These are phyloP conservation scores for Operophtera brumata DNA, from an alignment of 2,888 invertebrate species.

Conservation along the genomic window DNA sequence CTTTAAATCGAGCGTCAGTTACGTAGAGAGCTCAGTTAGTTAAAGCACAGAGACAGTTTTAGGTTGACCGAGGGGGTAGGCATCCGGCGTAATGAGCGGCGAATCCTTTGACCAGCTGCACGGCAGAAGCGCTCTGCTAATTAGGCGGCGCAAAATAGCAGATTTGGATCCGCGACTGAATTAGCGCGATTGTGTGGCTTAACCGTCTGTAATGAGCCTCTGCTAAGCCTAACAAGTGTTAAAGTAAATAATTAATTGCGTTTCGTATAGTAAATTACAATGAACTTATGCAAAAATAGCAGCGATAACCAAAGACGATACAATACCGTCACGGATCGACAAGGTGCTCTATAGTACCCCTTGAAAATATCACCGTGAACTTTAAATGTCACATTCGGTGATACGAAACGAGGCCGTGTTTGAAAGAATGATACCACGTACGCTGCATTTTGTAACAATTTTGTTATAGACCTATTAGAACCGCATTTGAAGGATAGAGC, in stretches of 20 bases:
- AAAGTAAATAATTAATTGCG: neutral
- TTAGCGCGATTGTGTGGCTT: slow-evolving; percentile 70
- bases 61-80: slow-evolving; percentile 54
- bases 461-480: neutral
- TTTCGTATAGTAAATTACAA: slow-evolving; percentile 4
- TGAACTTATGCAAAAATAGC: slow-evolving; percentile 16
- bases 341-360: slow-evolving; percentile 31
- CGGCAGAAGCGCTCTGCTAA: slow-evolving; percentile 69
- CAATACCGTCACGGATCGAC: slow-evolving; percentile 44
- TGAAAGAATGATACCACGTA: slow-evolving; percentile 19
- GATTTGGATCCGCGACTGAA: slow-evolving; percentile 72
- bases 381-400: slow-evolving; percentile 71
- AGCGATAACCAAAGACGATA: slow-evolving; percentile 11
- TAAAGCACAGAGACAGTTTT: slow-evolving; percentile 56
- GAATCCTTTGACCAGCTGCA: slow-evolving; percentile 75
- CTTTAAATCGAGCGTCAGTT: slow-evolving; percentile 40
- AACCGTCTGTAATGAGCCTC: slow-evolving; percentile 46
- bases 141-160: slow-evolving; percentile 72
- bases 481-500: too few species aligned
- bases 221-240: slow-evolving; percentile 46
- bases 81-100: slow-evolving; percentile 70
- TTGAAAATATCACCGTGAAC: slow-evolving; percentile 72
- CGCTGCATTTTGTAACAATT: slow-evolving; percentile 2
- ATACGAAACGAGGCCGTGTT: slow-evolving; percentile 39
- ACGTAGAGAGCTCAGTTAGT: slow-evolving; percentile 48